Percentiles rank a stretch among this genome's conserved stretches.
These are phyloP conservation scores for Apis florea DNA, from an alignment of 1,140 invertebrate genomes.

Conservation along the genomic window DNA sequence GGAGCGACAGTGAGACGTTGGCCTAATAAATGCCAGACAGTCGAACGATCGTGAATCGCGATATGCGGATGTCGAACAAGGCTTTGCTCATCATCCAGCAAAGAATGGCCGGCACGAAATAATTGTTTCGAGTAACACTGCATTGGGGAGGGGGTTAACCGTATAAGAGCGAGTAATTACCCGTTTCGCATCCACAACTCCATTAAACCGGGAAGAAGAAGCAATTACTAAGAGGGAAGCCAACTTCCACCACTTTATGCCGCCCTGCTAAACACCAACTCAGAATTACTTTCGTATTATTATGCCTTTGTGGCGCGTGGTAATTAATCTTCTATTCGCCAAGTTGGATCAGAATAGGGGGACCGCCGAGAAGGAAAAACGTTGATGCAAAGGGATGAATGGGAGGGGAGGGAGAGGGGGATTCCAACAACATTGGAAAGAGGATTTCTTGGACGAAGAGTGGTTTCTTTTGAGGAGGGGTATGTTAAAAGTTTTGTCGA, in stretches of 20 bases:
- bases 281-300: slow-evolving; percentile 50
- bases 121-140: slow-evolving; percentile 34
- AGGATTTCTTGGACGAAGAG: too few species aligned
- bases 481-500: too few species aligned
- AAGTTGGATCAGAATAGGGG: neutral
- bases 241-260: slow-evolving; percentile 46
- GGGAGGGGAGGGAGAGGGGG: neutral
- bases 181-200: slow-evolving; percentile 41
- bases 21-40: slow-evolving; percentile 9
- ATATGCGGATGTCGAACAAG: neutral
- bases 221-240: slow-evolving; percentile 51
- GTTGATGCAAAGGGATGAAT: neutral
- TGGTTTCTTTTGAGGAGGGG: too few species aligned
- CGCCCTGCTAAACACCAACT: slow-evolving; percentile 43
- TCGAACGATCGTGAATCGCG: neutral
- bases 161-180: slow-evolving; percentile 47
- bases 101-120: slow-evolving; percentile 21
- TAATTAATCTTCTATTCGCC: slow-evolving; percentile 37
- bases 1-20: too few species aligned
- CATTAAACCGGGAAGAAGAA: slow-evolving; percentile 57
- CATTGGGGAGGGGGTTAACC: slow-evolving; percentile 44
- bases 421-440: neutral
- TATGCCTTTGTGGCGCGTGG: slow-evolving; percentile 26
- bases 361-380: neutral
- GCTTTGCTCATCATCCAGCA: slow-evolving; percentile 7